Base-by-base conservation (phyloP, 2,888 invertebrate genomes). In the Lymantria dispar region DNA sequence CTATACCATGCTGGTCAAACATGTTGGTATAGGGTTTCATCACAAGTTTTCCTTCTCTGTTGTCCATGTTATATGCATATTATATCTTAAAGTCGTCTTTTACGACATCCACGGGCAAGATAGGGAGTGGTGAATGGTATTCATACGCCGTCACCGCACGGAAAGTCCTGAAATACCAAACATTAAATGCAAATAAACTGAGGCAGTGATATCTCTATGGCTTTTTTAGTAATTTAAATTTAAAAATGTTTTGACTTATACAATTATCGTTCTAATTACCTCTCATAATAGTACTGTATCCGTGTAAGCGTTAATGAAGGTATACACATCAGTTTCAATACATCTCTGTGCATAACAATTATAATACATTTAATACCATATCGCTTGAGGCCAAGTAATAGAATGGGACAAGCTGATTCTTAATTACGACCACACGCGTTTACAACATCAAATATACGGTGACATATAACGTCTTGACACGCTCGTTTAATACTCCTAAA, bases 371-470 rank as follows among this genome's bases (percentile, higher is more conserved):
- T 70, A 74, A 74, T 71, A 70, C 77, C 76, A 3, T 64, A 70
- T 72, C 60, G 71, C 71, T 71, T 48, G 68, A 65, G 72, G 77
- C 69, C 62, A 60, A 74, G 73, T 80, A 80, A 85, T 85, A 80
- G 74, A 65, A 59, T 56, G 66, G 67, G 71, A 69, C 65, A 70
- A 68, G 54, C 56, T 63, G 68, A 70, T 73, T 62, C 68, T 68
- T 72, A 73, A 70, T 68, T 72, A 74, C 72, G 81, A 76, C 83
- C 83, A 80, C 84, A 84, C 84, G 73, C 81, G 72, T 65, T 64
- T 61, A 43, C 13, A 37, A 22, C 33, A 47, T 42, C 7, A 52
- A 60, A 63, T 43, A 63, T 52, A 68, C 54, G 55, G 50, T n/a
- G 2, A 38, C 12, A 22, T 22, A 22, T 22, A 36, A 36, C 36